Conservation (phyloP, 2,113 vertebrate genomes). For the Lota lota region DNA sequence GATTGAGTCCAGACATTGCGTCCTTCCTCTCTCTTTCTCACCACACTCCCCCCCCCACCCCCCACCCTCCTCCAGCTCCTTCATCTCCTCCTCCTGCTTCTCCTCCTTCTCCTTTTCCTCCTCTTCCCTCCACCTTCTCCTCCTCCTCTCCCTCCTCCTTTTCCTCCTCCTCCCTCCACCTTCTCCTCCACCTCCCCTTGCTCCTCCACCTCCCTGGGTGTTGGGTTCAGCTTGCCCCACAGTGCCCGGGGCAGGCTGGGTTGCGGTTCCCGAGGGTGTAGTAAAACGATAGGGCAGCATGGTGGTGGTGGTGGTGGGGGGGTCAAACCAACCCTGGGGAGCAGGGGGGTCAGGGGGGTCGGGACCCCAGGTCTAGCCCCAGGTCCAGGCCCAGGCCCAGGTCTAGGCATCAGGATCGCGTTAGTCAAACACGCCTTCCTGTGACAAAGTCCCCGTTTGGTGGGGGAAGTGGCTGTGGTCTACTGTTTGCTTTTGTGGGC, state of each 20-base stretch:
- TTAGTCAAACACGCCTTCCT: too few species aligned
- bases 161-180: too few species aligned
- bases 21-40: slow-evolving; percentile 35
- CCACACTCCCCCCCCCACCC: slow-evolving; percentile 2
- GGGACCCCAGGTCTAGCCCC: slow-evolving; percentile 18
- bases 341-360: slow-evolving; percentile 50
- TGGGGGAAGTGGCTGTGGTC: too few species aligned
- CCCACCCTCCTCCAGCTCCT: neutral
- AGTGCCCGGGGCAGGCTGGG: slow-evolving; percentile 14
- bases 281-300: slow-evolving; percentile 64
- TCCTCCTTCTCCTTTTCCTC: too few species aligned
- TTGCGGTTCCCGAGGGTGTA: slow-evolving; percentile 56
- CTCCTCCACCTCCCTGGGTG: neutral
- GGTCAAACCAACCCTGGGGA: slow-evolving; percentile 37
- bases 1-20: slow-evolving; percentile 69
- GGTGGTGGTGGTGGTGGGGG: slow-evolving; percentile 26
- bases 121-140: too few species aligned
- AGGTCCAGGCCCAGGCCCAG: too few species aligned
- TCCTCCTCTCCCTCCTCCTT: too few species aligned
- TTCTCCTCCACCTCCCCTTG: too few species aligned
- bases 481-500: too few species aligned
- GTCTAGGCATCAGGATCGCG: too few species aligned
- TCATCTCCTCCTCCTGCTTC: too few species aligned
- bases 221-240: slow-evolving; percentile 28
- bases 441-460: too few species aligned